These are phyloP conservation scores for Lophotriccus pileatus DNA, from an alignment of 2,797 vertebrate genomes.

Conservation along the genomic window DNA sequence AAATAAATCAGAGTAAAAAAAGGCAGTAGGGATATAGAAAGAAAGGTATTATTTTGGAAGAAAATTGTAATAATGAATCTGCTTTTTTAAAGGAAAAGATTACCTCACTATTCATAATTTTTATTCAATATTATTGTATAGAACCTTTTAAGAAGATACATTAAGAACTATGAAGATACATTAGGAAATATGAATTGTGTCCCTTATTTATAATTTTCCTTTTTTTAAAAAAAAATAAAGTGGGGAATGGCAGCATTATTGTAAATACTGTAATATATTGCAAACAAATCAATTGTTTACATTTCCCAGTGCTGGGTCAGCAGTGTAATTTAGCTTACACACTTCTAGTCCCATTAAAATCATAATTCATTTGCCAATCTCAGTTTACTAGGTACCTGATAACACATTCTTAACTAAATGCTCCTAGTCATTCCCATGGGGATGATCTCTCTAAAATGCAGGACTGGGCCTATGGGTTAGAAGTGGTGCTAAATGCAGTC, in stretches of 20 bases:
- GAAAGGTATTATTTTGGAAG: neutral
- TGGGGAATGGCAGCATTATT: neutral
- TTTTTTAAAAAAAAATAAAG: too few species aligned
- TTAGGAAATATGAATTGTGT: neutral
- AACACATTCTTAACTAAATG: neutral
- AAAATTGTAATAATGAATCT: slow-evolving; percentile 10
- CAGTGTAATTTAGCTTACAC: slow-evolving; percentile 2
- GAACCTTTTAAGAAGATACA: neutral
- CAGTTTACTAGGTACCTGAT: neutral
- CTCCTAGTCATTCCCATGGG: neutral
- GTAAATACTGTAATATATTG: slow-evolving; percentile 31
- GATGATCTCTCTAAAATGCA: neutral
- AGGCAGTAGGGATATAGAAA: slow-evolving; percentile 1
- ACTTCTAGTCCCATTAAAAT: slow-evolving; percentile 39
- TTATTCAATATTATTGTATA: neutral
- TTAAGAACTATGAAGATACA: neutral
- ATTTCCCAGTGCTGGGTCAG: neutral
- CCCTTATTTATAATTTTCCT: neutral
- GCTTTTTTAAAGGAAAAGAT: slow-evolving; percentile 19
- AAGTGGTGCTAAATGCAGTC: neutral
- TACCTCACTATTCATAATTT: neutral
- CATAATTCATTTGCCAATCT: neutral
- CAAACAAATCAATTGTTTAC: slow-evolving; percentile 37
- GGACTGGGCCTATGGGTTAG: neutral
- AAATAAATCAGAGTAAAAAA: slow-evolving; percentile 48